phyloP scores from a whole-genome alignment of 2,113 vertebrate genomes.

The Otus sunia region DNA sequence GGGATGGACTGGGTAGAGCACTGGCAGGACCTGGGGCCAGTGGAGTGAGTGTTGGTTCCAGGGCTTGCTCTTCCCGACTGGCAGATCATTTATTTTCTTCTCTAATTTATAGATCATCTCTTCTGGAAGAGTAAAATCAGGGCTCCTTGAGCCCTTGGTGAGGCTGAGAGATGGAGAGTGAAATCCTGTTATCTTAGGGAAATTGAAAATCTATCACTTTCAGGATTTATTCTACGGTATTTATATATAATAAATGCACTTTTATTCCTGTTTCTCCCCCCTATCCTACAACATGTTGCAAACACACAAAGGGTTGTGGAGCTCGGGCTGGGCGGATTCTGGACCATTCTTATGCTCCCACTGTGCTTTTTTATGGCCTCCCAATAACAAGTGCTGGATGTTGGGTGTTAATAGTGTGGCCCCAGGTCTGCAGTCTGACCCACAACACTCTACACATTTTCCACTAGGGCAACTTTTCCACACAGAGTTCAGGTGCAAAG shows the following conservation, averaged over 20 bases:
- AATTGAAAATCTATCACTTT: background rate
- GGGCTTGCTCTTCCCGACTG: background rate
- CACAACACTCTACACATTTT: background rate
- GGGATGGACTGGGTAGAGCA: background rate
- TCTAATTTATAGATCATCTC: background rate
- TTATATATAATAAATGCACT: background rate
- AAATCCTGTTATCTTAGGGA: background rate
- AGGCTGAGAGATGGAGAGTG: background rate
- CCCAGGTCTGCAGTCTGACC: background rate
- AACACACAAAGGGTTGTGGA: background rate
- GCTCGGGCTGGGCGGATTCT: background rate
- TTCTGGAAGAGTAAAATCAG: background rate
- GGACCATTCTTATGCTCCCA: background rate
- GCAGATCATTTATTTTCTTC: background rate
- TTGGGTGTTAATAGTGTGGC: background rate
- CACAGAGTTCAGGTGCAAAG: background rate
- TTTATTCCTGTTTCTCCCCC: background rate
- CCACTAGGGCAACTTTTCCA: background rate
- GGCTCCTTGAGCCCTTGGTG: background rate
- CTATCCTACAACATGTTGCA: background rate
- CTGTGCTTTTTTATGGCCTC: background rate
- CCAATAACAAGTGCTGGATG: too few relatives aligned
- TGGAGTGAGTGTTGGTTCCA: accelerated
- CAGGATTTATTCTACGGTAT: background rate
- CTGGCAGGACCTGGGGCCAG: background rate